Evolutionary conservation across 2,113 vertebrate species (phyloP).

Genomic region (Gobius niger): DNA sequence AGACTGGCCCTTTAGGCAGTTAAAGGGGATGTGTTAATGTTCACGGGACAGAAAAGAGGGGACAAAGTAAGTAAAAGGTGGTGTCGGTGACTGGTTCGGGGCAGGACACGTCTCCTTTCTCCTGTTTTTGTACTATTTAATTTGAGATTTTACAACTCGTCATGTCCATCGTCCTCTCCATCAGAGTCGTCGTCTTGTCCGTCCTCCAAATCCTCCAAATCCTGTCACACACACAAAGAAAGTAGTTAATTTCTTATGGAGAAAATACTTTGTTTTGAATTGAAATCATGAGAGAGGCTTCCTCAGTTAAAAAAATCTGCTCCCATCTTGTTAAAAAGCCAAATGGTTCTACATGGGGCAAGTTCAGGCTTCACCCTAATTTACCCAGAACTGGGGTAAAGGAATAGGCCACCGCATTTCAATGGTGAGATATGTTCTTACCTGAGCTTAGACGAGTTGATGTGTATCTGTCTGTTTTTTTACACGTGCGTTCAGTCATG

Average conservation of each 20-base stretch:
- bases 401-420: too few relatives aligned
- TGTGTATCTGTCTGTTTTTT: too few relatives aligned
- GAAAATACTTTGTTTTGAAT: neutral
- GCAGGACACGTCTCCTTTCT: slow-evolving; percentile 64
- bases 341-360: too few relatives aligned
- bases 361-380: too few relatives aligned
- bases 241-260: neutral
- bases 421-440: too few relatives aligned
- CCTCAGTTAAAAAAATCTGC: too few relatives aligned
- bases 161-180: slow-evolving; percentile 82
- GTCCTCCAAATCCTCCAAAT: slow-evolving; percentile 78
- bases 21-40: slow-evolving; percentile 67
- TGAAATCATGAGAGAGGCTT: too few relatives aligned
- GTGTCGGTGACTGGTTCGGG: slow-evolving; percentile 67
- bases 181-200: slow-evolving; percentile 83
- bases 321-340: too few relatives aligned
- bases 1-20: slow-evolving; percentile 52
- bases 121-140: slow-evolving; percentile 9
- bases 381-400: too few relatives aligned
- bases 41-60: slow-evolving; percentile 66
- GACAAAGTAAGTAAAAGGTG: slow-evolving; percentile 58
- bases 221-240: slow-evolving; percentile 60
- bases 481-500: too few relatives aligned
- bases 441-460: too few relatives aligned
- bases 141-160: slow-evolving; percentile 84